Evolutionary conservation across 2,888 invertebrate genomes (phyloP).

Genomic region (Ptychoptera contaminata): DNA sequence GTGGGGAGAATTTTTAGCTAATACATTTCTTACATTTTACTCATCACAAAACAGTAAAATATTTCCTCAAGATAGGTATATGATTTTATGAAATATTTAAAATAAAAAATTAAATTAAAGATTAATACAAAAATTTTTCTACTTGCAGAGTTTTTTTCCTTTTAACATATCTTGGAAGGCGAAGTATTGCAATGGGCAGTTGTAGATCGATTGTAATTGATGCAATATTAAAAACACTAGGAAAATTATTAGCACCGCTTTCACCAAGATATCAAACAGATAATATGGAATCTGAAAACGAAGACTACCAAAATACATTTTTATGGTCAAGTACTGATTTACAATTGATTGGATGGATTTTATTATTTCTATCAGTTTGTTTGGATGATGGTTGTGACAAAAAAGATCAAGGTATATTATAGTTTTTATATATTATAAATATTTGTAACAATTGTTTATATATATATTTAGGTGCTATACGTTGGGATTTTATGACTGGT

Average conservation of each 20-base stretch:
- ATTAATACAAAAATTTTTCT: neutral
- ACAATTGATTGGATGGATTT: slow-evolving; percentile 55
- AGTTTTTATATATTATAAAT: neutral
- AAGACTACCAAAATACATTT: slow-evolving; percentile 16
- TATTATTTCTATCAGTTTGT: slow-evolving; percentile 59
- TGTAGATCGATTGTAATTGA: slow-evolving; percentile 44
- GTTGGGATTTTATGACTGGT: slow-evolving; percentile 87
- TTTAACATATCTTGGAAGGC: slow-evolving; percentile 72
- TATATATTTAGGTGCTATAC: slow-evolving; percentile 24
- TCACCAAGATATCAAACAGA: slow-evolving; percentile 23
- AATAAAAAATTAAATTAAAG: too few relatives aligned
- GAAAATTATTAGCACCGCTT: slow-evolving; percentile 40
- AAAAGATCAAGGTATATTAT: slow-evolving; percentile 27
- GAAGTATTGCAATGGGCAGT: slow-evolving; percentile 47
- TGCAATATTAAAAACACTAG: slow-evolving; percentile 43
- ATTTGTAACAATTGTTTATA: neutral
- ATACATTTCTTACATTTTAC: slow-evolving; percentile 62
- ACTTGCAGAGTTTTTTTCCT: slow-evolving; percentile 61
- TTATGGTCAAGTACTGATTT: slow-evolving; percentile 43
- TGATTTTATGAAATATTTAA: too few relatives aligned
- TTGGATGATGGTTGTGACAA: slow-evolving; percentile 37
- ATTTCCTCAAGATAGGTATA: slow-evolving; percentile 72
- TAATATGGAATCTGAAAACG: slow-evolving; percentile 14
- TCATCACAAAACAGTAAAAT: slow-evolving; percentile 61
- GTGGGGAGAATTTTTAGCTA: slow-evolving; percentile 86